Evolutionary conservation across 2,113 vertebrate species (phyloP).

Genomic region (Notechis scutatus): DNA sequence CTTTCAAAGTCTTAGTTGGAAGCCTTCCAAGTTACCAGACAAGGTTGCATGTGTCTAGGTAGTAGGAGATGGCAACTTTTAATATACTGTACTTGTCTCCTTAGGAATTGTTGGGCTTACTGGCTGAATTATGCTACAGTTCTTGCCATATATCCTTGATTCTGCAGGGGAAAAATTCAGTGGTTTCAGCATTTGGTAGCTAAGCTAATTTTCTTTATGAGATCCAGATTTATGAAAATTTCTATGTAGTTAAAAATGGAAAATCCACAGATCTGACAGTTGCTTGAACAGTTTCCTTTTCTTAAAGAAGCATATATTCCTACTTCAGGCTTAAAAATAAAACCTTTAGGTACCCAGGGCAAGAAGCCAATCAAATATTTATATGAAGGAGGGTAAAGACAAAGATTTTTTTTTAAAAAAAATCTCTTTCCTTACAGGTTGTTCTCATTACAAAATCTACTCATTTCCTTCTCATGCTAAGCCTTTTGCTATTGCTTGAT

Average conservation of each 20-base stretch:
- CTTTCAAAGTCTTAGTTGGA: background rate
- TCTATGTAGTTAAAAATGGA: conserved; percentile 13
- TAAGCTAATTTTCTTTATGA: conserved; percentile 46
- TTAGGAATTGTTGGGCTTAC: background rate
- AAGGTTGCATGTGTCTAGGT: conserved; percentile 4
- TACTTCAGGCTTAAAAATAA: background rate
- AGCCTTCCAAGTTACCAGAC: background rate
- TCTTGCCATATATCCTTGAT: conserved; percentile 15
- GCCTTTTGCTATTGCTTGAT: background rate
- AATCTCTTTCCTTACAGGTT: background rate
- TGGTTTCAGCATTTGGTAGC: conserved; percentile 54
- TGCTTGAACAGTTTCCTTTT: background rate
- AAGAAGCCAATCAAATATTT: background rate
- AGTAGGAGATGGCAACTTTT: conserved; percentile 10
- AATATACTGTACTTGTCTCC: conserved; percentile 7
- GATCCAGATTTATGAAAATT: conserved; percentile 54
- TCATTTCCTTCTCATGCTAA: background rate
- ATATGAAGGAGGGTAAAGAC: background rate
- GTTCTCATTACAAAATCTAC: background rate
- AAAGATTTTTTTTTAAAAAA: background rate
- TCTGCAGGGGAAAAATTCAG: conserved; percentile 44
- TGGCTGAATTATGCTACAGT: conserved; percentile 30
- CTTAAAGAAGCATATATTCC: background rate
- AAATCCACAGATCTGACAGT: conserved; percentile 28
- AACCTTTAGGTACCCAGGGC: background rate